Conservation (phyloP, 2,113 vertebrate genomes). For the Leucopsar rothschildi region DNA sequence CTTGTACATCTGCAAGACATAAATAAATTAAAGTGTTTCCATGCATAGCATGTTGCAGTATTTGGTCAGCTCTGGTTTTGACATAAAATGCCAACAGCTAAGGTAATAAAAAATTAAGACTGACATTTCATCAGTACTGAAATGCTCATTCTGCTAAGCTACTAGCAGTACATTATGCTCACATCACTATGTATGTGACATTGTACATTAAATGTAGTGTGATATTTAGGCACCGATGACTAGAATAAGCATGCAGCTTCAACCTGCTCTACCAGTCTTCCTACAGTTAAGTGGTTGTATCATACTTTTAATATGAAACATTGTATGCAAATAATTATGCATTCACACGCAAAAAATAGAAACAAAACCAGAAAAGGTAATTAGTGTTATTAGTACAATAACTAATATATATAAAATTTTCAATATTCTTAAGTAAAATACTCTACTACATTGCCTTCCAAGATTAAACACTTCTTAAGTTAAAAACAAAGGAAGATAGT, state of each 20-base stretch:
- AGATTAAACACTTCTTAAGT: neutral
- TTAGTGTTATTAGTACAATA: neutral
- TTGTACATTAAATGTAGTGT: neutral
- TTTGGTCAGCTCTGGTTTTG: constrained; percentile 25
- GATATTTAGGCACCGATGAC: constrained; percentile 35
- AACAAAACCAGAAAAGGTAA: neutral
- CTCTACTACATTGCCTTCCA: neutral
- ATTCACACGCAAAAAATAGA: neutral
- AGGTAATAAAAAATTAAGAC: constrained; percentile 49
- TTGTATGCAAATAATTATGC: neutral
- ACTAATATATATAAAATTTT: neutral
- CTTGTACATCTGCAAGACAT: neutral
- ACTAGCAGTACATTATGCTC: constrained; percentile 34
- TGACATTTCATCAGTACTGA: constrained; percentile 35
- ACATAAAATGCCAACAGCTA: constrained; percentile 49
- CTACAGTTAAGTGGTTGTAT: neutral
- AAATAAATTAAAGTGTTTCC: neutral
- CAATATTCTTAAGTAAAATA: neutral
- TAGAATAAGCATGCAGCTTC: neutral
- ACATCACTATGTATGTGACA: constrained; percentile 55
- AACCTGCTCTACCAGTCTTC: neutral
- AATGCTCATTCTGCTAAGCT: constrained; percentile 47
- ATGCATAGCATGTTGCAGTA: neutral
- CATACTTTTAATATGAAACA: neutral
- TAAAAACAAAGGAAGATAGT: neutral